Conservation (phyloP, 2,797 vertebrate genomes). For the Nothura maculosa region DNA sequence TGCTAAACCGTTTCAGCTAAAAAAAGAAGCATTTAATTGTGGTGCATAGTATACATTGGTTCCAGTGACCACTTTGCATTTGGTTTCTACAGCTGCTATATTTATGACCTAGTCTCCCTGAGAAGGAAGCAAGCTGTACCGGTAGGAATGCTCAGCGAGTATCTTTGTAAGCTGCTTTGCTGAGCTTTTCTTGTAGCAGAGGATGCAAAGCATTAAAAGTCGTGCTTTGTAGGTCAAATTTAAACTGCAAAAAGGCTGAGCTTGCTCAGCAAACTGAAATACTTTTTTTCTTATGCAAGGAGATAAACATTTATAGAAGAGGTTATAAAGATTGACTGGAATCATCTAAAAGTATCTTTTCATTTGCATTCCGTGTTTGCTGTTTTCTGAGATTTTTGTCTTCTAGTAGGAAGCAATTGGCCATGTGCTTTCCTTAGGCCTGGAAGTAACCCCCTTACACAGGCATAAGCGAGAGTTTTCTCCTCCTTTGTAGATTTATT, state of each 20-base stretch:
- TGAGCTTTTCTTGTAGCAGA: neutral
- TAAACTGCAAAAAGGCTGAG: neutral
- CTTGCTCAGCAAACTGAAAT: neutral
- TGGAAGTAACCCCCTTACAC: neutral
- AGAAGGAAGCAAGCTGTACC: neutral
- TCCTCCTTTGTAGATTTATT: neutral
- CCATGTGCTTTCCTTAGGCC: neutral
- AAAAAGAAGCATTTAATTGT: slow-evolving; percentile 20
- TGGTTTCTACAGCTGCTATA: slow-evolving; percentile 7
- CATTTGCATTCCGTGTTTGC: neutral
- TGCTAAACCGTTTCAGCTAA: slow-evolving; percentile 26
- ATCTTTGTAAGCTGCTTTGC: neutral
- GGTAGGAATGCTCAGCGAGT: neutral
- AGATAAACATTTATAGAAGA: neutral
- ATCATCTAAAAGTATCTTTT: neutral
- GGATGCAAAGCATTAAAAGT: neutral
- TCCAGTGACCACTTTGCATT: neutral
- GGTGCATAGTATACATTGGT: neutral
- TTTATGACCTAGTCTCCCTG: slow-evolving; percentile 15
- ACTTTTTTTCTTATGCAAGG: neutral
- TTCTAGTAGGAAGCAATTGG: neutral
- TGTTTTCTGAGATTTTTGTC: neutral
- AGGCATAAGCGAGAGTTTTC: neutral
- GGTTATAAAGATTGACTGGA: neutral
- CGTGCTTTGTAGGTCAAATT: no score